A percentile compares a stretch with the other conserved stretches of the same genome.
Conservation (phyloP, 2,888 invertebrate species). For the Polydrusus cervinus region DNA sequence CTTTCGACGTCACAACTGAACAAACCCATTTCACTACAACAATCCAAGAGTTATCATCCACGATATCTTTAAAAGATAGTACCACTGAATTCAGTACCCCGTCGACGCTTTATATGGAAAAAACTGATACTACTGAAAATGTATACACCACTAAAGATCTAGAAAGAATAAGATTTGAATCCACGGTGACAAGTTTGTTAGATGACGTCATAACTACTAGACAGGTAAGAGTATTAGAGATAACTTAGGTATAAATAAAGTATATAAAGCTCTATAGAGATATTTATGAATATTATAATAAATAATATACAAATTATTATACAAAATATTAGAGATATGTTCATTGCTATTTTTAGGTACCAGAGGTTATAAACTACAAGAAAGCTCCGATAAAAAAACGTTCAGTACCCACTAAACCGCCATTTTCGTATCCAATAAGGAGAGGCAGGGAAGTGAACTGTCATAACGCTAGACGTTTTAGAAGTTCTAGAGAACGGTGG, state of each 20-base stretch:
- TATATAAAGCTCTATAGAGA: too few species aligned
- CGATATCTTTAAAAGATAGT: background rate
- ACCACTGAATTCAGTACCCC: background rate
- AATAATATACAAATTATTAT: too few species aligned
- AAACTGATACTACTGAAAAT: background rate
- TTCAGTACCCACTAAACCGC: slow-evolving; percentile 68
- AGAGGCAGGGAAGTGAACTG: slow-evolving; percentile 72
- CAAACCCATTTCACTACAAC: background rate
- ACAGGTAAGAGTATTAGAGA: slow-evolving; percentile 23
- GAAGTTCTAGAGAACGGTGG: slow-evolving; percentile 91
- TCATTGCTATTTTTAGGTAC: slow-evolving; percentile 16
- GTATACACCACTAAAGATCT: background rate
- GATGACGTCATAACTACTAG: slow-evolving; percentile 1
- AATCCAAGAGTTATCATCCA: background rate
- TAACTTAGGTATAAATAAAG: background rate
- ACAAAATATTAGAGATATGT: background rate
- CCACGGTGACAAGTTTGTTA: background rate
- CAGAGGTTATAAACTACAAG: slow-evolving; percentile 29
- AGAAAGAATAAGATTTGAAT: background rate
- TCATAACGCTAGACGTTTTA: slow-evolving; percentile 81
- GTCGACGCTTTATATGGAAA: background rate
- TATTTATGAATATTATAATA: background rate
- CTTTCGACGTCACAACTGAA: background rate
- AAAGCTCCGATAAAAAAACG: slow-evolving; percentile 62
- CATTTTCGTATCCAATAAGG: slow-evolving; percentile 69